These are phyloP conservation scores for Steromphala cineraria DNA, from an alignment of 2,888 invertebrate species.

Conservation along the genomic window DNA sequence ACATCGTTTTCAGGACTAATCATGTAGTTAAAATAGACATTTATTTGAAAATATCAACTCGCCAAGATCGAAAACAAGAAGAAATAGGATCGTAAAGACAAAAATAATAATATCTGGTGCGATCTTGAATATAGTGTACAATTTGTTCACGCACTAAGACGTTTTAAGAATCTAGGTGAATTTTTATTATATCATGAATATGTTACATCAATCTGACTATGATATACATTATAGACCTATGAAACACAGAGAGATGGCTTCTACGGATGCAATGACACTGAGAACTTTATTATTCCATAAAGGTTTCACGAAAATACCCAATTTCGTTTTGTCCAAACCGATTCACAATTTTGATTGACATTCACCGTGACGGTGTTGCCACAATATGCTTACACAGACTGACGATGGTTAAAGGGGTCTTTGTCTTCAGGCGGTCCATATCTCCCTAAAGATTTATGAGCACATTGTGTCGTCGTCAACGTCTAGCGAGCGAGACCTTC, in stretches of 20 bases:
- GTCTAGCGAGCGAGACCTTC: neutral
- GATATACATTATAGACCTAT: neutral
- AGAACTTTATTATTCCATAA: neutral
- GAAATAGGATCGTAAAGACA: neutral
- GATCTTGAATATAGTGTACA: neutral
- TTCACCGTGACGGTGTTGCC: neutral
- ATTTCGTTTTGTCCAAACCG: neutral
- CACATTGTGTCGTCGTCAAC: neutral
- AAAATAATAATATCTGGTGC: neutral
- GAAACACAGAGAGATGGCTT: neutral
- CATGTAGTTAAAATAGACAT: neutral
- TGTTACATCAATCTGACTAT: conserved; percentile 6
- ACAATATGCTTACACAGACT: neutral
- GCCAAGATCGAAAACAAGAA: neutral
- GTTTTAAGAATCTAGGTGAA: conserved; percentile 15
- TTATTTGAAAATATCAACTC: conserved; percentile 6
- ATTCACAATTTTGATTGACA: neutral
- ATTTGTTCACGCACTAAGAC: neutral
- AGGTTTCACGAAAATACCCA: conserved; percentile 10
- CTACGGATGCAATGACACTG: neutral
- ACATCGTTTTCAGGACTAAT: neutral
- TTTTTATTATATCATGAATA: conserved; percentile 15
- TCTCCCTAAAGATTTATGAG: neutral
- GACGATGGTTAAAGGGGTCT: neutral
- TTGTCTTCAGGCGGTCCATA: neutral